These are phyloP conservation scores for Mesaphorura yosii DNA, from an alignment of 1,140 invertebrate genomes.

Conservation along the genomic window DNA sequence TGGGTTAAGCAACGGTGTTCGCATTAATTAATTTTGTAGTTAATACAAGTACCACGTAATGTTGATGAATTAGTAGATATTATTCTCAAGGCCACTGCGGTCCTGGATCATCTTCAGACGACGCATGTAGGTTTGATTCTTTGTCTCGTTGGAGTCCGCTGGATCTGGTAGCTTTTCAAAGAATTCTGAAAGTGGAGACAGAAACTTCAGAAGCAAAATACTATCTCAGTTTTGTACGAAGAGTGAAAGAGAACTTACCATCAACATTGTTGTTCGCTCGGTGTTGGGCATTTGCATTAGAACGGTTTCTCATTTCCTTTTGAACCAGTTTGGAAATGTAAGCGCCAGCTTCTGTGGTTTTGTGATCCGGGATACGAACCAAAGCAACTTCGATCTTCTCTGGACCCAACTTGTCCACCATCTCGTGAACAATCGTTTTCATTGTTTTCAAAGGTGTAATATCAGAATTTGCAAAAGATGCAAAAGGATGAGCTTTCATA, in stretches of 20 bases:
- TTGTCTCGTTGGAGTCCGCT: not conserved
- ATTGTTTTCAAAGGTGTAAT: slow-evolving; percentile 72
- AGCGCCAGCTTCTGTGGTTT: slow-evolving; percentile 19
- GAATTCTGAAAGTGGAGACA: no score
- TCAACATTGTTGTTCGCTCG: not conserved
- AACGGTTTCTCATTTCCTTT: slow-evolving; percentile 16
- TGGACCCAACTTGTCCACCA: slow-evolving; percentile 41
- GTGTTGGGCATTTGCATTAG: no score
- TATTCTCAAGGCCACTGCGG: not conserved
- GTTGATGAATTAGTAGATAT: no score
- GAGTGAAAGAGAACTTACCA: no score
- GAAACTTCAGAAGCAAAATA: no score
- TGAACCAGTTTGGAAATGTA: slow-evolving; percentile 26
- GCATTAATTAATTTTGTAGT: no score
- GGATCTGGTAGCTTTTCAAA: not conserved
- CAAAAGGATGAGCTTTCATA: slow-evolving; percentile 42
- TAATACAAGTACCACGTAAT: no score
- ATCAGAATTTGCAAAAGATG: slow-evolving; percentile 41
- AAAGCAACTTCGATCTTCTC: slow-evolving; percentile 29
- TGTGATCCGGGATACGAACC: slow-evolving; percentile 32
- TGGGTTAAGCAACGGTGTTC: no score
- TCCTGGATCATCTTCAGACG: not conserved
- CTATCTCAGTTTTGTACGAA: no score
- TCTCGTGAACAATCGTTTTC: slow-evolving; percentile 79
- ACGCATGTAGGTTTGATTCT: not conserved